A percentile compares a stretch with the other conserved stretches of the same genome.
phyloP scores from a whole-genome alignment of 2,888 invertebrate genomes.

The Ephialtes manifestator region DNA sequence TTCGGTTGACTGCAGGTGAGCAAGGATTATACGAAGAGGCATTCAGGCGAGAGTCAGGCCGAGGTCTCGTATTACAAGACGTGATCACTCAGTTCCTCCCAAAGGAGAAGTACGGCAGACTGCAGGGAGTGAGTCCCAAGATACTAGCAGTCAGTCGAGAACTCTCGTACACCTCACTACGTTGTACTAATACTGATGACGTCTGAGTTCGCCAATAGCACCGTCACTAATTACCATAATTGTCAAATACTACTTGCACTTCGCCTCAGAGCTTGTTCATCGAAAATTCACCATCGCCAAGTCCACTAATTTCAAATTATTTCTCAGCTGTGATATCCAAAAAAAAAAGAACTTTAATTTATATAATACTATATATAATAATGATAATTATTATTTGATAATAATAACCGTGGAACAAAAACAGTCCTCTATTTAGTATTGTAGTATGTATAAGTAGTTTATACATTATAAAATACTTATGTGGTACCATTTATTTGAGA shows the following conservation, averaged over 20 bases:
- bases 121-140: background rate
- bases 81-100: slow-evolving; percentile 34
- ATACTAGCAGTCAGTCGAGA: slow-evolving; percentile 25
- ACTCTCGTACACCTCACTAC: slow-evolving; percentile 8
- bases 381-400: no score
- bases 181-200: slow-evolving; percentile 22
- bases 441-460: no score
- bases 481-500: no score
- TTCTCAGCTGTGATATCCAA: background rate
- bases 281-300: background rate
- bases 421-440: no score
- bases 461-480: no score
- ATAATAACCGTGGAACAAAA: no score
- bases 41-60: background rate
- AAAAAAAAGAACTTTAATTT: background rate
- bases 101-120: slow-evolving; percentile 2
- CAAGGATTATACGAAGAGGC: slow-evolving; percentile 14
- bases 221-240: slow-evolving; percentile 65
- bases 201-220: slow-evolving; percentile 35
- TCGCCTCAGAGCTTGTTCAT: background rate
- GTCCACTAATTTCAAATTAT: background rate
- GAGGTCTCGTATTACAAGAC: slow-evolving; percentile 39
- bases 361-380: no score
- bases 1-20: slow-evolving; percentile 20
- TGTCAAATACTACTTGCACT: slow-evolving; percentile 51